Evolutionary conservation across 1,140 invertebrate genomes (phyloP).

Genomic region (Trissolcus basalis): DNA sequence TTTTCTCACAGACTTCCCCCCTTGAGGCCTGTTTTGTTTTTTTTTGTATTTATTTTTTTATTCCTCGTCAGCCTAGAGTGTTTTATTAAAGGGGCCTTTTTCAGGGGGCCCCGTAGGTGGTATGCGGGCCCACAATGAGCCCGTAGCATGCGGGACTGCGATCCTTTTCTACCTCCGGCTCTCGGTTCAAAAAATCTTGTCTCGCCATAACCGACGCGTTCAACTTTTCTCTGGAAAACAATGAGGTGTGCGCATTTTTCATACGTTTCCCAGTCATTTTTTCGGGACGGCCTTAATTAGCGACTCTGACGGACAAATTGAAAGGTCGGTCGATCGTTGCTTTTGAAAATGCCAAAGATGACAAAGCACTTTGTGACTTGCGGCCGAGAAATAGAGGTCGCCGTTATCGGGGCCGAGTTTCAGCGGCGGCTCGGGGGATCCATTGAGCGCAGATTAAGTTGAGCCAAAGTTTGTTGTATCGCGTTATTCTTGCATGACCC

Average conservation of each 20-base stretch:
- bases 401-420: slow-evolving; percentile 19
- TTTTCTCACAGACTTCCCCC: slow-evolving; percentile 19
- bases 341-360: background rate
- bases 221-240: background rate
- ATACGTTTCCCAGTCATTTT: too few species aligned
- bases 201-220: background rate
- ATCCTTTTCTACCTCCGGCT: slow-evolving; percentile 8
- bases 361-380: slow-evolving; percentile 3
- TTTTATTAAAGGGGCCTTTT: slow-evolving; percentile 34
- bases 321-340: too few species aligned
- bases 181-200: background rate
- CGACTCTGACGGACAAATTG: too few species aligned
- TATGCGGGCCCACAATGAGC: slow-evolving; percentile 35
- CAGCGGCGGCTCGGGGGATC: slow-evolving; percentile 7
- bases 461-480: slow-evolving; percentile 20
- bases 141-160: slow-evolving; percentile 44
- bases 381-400: slow-evolving; percentile 5
- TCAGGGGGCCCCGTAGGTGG: slow-evolving; percentile 28
- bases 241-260: too few species aligned
- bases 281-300: too few species aligned
- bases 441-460: slow-evolving; percentile 15
- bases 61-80: slow-evolving; percentile 25
- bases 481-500: slow-evolving; percentile 33
- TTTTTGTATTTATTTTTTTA: slow-evolving; percentile 11
- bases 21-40: slow-evolving; percentile 4